Evolutionary conservation across 2,113 vertebrate genomes (phyloP).

Genomic region (Neogale vison): DNA sequence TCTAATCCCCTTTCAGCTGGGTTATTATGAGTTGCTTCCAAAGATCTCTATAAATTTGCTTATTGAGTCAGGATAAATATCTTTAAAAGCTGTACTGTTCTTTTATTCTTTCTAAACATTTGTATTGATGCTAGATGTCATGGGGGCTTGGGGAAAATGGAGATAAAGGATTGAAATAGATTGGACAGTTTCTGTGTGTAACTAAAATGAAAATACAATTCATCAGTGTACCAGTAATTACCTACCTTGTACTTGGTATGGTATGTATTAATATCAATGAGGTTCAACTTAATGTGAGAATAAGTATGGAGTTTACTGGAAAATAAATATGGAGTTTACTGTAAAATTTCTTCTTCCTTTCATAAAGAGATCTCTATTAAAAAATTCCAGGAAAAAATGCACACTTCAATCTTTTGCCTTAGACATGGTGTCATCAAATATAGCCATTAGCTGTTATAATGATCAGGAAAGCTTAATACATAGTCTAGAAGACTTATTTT

Average conservation of each 20-base stretch:
- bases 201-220: slow-evolving; percentile 1
- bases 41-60: not conserved
- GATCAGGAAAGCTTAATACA: slow-evolving; percentile 64
- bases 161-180: not conserved
- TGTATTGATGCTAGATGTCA: not conserved
- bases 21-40: slow-evolving; percentile 8
- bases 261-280: not conserved
- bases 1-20: not conserved
- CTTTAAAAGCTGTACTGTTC: fast-evolving
- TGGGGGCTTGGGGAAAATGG: not conserved
- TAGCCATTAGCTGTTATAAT: slow-evolving; percentile 79
- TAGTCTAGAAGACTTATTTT: not conserved
- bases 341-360: slow-evolving; percentile 83
- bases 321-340: slow-evolving; percentile 79
- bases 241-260: not conserved
- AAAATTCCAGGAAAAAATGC: slow-evolving; percentile 83
- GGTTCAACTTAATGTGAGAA: not conserved
- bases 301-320: slow-evolving; percentile 73
- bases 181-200: not conserved
- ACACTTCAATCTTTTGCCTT: slow-evolving; percentile 80
- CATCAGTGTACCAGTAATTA: not conserved
- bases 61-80: not conserved
- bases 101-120: not conserved
- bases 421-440: slow-evolving; percentile 84
- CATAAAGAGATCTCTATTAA: slow-evolving; percentile 80